These are phyloP conservation scores for Amorpha juglandis DNA, from an alignment of 2,888 invertebrate genomes.

Conservation along the genomic window DNA sequence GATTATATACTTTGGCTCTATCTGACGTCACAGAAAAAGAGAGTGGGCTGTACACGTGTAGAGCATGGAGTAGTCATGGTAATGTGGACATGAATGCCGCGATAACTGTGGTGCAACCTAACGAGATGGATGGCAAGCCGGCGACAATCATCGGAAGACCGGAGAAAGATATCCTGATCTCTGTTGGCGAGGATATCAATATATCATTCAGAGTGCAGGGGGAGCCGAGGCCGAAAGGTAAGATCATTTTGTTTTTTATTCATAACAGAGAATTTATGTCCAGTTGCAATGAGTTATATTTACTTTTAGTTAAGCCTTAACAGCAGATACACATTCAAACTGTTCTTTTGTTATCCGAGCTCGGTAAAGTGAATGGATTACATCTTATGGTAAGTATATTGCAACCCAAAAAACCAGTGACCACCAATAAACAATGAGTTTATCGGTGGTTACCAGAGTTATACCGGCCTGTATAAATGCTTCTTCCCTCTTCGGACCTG, in stretches of 20 bases:
- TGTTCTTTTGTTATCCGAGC: no score
- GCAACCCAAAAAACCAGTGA: no score
- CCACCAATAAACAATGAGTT: no score
- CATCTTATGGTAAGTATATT: no score
- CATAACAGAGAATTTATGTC: no score
- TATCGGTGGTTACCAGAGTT: no score
- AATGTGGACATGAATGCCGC: constrained; percentile 89
- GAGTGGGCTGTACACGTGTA: constrained; percentile 90
- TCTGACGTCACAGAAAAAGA: constrained; percentile 89
- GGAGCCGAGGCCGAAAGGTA: constrained; percentile 94
- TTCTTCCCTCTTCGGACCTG: no score
- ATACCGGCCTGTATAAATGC: no score
- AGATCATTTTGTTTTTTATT: constrained; percentile 22
- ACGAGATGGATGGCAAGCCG: constrained; percentile 87
- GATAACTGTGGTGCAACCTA: constrained; percentile 87
- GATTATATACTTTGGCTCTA: constrained; percentile 89
- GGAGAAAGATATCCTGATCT: constrained; percentile 89
- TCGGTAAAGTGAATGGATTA: no score
- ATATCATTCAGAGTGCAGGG: constrained; percentile 92
- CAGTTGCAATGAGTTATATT: no score
- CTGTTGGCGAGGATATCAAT: constrained; percentile 91
- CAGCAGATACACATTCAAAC: no score
- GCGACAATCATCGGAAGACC: constrained; percentile 92
- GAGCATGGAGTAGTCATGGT: constrained; percentile 89
- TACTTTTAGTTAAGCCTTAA: no score